Conservation (phyloP, 64 coral and sea anemone species). For the Montipora sp. region DNA sequence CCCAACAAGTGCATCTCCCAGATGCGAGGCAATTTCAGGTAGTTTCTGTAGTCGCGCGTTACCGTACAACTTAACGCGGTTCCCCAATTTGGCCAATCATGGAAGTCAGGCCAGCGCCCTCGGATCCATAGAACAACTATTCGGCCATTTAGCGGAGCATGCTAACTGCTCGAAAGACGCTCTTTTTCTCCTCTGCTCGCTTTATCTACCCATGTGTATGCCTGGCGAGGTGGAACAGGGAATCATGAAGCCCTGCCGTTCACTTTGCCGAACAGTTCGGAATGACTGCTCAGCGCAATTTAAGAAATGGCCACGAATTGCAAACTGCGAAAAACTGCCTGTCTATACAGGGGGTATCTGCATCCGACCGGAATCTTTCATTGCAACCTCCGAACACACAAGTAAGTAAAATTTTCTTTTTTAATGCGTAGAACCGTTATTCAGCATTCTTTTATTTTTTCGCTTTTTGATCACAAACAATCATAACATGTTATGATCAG, state of each 20-base stretch:
- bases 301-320: neutral
- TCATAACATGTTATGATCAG: too few relatives aligned
- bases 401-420: neutral
- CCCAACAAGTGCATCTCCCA: neutral
- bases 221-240: neutral
- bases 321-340: neutral
- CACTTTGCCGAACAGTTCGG: neutral
- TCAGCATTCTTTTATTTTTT: neutral
- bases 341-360: neutral
- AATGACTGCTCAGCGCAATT: neutral
- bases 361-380: neutral
- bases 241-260: neutral
- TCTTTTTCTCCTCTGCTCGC: constrained; percentile 11
- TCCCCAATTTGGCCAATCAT: neutral
- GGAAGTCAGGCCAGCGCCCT: neutral
- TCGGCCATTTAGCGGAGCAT: neutral
- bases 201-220: constrained; percentile 7
- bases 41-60: neutral
- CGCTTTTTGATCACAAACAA: neutral
- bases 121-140: neutral
- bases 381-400: neutral
- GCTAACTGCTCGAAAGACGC: constrained; percentile 35
- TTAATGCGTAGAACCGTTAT: too few relatives aligned
- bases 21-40: neutral
- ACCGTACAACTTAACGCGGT: constrained; percentile 20